phyloP scores from a whole-genome alignment of 1,140 invertebrate genomes.

The Musca vetustissima region DNA sequence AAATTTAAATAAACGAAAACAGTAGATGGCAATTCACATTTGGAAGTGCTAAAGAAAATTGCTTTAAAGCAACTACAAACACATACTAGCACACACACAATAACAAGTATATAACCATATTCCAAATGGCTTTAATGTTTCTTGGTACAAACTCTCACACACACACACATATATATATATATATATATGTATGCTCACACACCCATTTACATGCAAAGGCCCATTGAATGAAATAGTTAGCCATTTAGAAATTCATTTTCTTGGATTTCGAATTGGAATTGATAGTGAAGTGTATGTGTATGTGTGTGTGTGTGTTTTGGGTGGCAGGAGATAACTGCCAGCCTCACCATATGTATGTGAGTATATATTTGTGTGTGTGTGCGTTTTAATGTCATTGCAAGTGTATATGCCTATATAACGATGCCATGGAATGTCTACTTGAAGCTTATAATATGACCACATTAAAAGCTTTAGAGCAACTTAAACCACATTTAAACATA shows the following conservation, averaged over 20 bases:
- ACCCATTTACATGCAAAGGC: not conserved
- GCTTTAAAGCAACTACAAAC: no score
- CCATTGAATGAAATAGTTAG: not conserved
- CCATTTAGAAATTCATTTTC: slow-evolving; percentile 7
- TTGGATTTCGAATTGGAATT: slow-evolving; percentile 6
- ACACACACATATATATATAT: not conserved
- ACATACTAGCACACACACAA: no score
- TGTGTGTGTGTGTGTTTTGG: no score
- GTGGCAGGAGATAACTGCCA: no score
- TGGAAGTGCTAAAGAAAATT: no score
- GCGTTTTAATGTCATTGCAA: not conserved
- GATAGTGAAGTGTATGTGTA: not conserved
- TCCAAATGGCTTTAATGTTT: not conserved
- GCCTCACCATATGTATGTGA: not conserved
- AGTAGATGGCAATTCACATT: no score
- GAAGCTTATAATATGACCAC: slow-evolving; percentile 8
- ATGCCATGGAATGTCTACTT: not conserved
- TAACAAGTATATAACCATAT: no score
- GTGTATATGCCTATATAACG: not conserved
- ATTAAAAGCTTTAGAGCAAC: slow-evolving; percentile 14
- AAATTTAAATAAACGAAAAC: no score
- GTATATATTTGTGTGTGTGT: not conserved
- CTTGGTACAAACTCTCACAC: not conserved
- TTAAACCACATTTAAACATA: not conserved
- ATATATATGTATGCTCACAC: no score